These are phyloP conservation scores for Drosophila paucipuncta DNA, from an alignment of 2,888 invertebrate species.

Conservation along the genomic window DNA sequence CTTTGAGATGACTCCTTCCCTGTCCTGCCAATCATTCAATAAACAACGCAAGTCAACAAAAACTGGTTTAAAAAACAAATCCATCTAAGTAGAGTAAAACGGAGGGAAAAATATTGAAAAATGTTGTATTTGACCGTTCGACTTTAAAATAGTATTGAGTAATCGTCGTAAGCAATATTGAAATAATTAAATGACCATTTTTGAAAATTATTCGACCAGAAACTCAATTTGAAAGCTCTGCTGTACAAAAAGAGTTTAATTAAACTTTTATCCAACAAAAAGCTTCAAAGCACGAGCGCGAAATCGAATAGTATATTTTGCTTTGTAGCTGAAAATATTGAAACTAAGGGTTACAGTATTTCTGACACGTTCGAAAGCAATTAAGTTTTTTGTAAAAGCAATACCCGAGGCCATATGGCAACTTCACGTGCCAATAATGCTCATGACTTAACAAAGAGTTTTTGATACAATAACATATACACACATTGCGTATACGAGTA, in stretches of 20 bases:
- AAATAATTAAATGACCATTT: background rate
- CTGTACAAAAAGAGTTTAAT: background rate
- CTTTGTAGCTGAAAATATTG: slow-evolving; percentile 9
- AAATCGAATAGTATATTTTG: slow-evolving; percentile 8
- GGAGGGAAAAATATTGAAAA: background rate
- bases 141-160: background rate
- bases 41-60: background rate
- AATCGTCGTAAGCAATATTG: background rate
- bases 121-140: background rate
- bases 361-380: slow-evolving; percentile 72
- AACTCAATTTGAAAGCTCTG: background rate
- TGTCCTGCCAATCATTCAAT: background rate
- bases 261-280: background rate
- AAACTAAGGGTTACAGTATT: slow-evolving; percentile 42
- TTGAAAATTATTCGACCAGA: background rate
- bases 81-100: background rate
- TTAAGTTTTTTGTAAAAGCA: slow-evolving; percentile 63
- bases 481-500: background rate
- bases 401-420: slow-evolving; percentile 42
- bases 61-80: background rate
- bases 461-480: slow-evolving; percentile 31
- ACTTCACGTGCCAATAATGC: slow-evolving; percentile 49
- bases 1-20: background rate
- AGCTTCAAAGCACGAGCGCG: background rate
- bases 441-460: slow-evolving; percentile 43